Evolutionary conservation across 2,797 vertebrate species (phyloP), one percentile per base, ranked within the genome.

Genomic region (Enteromius mattozi): DNA sequence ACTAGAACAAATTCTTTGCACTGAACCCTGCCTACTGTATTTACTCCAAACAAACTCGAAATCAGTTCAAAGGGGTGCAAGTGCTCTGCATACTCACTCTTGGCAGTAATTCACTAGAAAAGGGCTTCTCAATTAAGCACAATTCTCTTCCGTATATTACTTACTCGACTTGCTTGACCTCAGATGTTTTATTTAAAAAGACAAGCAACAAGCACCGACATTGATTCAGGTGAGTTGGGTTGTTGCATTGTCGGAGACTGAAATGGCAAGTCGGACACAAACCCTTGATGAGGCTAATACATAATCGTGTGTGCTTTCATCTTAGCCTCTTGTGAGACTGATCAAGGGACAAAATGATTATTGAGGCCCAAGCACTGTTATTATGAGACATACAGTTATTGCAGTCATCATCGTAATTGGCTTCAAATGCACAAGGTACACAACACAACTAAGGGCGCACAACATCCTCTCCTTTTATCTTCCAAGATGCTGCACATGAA

Each of bases 261-360:
- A 89, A 93, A 91, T 90, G 91, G 93, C 90, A 94, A 86, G 83
- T 89, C 76, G 13, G 85, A 83, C 70, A 78, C 80, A 83, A 83
- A 78, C 65, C 84, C 86, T 84, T 72, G 83, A 88, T 80, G 76
- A 88, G 86, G 71, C 80, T 87, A 85, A 89, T 88, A 86, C 84
- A 87, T 88, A 85, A 91, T 93, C 91, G 89, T 89, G 90, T 87
- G 88, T 89, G 92, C 93, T 94, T 94, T 94, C 92, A 94, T 94
- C 93, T 91, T 84, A 81, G 89, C 89, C 92, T 75, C 49, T 92
- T 91, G 88, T 89, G 82, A 91, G 89, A 85, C 91, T 94, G 93
- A 94, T 95, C 91, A 93, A 93, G 91, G 92, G 92, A 93, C 90
- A 79, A 87, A 91, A 89, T 92, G 90, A 93, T 94, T 93, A 93